Conservation (phyloP, 2,797 vertebrate species). For the Crax fasciolata region DNA sequence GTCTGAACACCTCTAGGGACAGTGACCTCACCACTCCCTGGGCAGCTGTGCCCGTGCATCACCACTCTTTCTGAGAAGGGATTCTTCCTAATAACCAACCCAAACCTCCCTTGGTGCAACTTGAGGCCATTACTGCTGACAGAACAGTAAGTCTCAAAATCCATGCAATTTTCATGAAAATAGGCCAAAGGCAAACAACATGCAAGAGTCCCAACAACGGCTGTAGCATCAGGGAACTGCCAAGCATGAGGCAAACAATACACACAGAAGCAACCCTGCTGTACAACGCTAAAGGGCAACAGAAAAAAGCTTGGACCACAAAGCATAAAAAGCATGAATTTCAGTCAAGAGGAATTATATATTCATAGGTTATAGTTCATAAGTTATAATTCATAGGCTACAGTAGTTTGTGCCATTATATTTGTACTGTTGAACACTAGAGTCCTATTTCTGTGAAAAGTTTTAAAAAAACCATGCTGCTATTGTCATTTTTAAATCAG, state of each 20-base stretch:
- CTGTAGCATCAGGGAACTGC: neutral
- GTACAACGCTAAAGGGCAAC: rapidly evolving
- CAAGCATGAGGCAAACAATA: rapidly evolving
- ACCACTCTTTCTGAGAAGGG: no score
- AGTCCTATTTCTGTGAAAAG: neutral
- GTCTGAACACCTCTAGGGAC: no score
- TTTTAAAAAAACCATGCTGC: no score
- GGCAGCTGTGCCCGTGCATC: no score
- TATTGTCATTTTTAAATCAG: neutral
- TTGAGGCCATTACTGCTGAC: no score
- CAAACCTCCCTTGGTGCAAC: no score
- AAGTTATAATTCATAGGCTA: no score
- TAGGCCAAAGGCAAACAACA: neutral
- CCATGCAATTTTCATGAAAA: neutral
- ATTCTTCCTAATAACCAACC: no score
- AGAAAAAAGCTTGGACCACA: neutral
- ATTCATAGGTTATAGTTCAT: neutral
- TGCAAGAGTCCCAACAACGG: rapidly evolving
- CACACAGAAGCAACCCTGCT: neutral
- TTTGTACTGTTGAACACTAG: neutral
- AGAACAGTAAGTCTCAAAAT: neutral
- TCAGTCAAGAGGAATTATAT: neutral
- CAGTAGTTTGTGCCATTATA: no score
- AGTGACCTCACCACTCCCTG: no score
- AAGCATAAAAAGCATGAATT: neutral